phyloP scores from a whole-genome alignment of 2,797 vertebrate genomes.

The Neosilurus mollespiculum region DNA sequence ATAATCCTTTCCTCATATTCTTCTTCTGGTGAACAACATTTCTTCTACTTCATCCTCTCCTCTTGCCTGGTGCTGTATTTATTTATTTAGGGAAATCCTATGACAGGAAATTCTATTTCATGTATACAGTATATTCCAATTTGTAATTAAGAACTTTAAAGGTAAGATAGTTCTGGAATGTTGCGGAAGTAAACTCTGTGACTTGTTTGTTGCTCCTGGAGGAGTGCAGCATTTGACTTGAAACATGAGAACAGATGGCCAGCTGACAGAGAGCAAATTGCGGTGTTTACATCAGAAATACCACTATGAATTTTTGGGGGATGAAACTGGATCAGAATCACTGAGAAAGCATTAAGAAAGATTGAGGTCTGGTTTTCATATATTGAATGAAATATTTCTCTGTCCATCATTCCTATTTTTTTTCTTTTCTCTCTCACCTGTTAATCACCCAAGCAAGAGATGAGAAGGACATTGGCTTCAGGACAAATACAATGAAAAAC shows the following conservation, averaged over 20 bases:
- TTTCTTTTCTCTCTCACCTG: slow-evolving; percentile 12
- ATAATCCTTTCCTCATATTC: slow-evolving; percentile 39
- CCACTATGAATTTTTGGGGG: slow-evolving; percentile 46
- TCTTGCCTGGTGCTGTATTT: slow-evolving; percentile 56
- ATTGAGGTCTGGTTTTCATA: slow-evolving; percentile 31
- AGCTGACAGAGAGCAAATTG: slow-evolving; percentile 54
- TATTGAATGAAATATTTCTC: slow-evolving; percentile 9
- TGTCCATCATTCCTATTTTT: slow-evolving; percentile 16
- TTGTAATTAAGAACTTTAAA: slow-evolving; percentile 47
- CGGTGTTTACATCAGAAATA: slow-evolving; percentile 69
- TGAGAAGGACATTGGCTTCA: slow-evolving; percentile 46
- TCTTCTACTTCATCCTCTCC: slow-evolving; percentile 50
- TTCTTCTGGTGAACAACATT: slow-evolving; percentile 46
- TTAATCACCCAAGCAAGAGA: slow-evolving; percentile 29
- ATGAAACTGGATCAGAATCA: not conserved
- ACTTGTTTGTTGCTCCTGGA: slow-evolving; percentile 27
- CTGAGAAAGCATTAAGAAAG: slow-evolving; percentile 7
- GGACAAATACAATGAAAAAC: slow-evolving; percentile 47
- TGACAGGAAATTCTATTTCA: slow-evolving; percentile 43
- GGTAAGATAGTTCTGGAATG: slow-evolving; percentile 41
- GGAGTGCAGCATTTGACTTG: slow-evolving; percentile 18
- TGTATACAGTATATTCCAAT: slow-evolving; percentile 50
- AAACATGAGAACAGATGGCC: slow-evolving; percentile 44
- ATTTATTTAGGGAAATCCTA: slow-evolving; percentile 48
- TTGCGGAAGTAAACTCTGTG: slow-evolving; percentile 5